A percentile compares a stretch with the other conserved stretches of the same genome.
phyloP scores from a whole-genome alignment of 1,140 invertebrate species.

The Drosophila aff. region DNA sequence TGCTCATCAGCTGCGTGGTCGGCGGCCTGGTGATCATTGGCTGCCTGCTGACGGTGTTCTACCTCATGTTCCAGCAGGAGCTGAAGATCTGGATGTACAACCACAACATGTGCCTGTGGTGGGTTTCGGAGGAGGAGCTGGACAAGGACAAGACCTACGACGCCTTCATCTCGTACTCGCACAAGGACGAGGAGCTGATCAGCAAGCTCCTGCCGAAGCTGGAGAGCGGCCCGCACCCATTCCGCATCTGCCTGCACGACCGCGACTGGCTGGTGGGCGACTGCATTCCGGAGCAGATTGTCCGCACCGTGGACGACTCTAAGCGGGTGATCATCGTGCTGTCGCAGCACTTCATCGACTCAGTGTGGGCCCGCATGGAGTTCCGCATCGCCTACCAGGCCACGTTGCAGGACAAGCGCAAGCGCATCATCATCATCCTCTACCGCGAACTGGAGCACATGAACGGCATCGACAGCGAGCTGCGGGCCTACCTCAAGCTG shows the following conservation, averaged over 20 bases:
- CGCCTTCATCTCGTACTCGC: slow-evolving; percentile 94
- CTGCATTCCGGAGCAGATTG: slow-evolving; percentile 92
- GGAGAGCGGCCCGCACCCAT: slow-evolving; percentile 87
- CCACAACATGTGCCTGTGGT: slow-evolving; percentile 88
- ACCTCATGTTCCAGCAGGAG: slow-evolving; percentile 88
- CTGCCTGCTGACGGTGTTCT: slow-evolving; percentile 86
- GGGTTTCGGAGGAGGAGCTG: slow-evolving; percentile 90
- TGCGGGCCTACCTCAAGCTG: slow-evolving; percentile 91
- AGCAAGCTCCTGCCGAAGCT: slow-evolving; percentile 89
- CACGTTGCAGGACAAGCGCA: slow-evolving; percentile 90
- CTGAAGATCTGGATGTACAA: slow-evolving; percentile 91
- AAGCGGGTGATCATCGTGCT: slow-evolving; percentile 93
- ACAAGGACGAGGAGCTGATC: slow-evolving; percentile 91
- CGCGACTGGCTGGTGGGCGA: slow-evolving; percentile 93
- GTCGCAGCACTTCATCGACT: slow-evolving; percentile 92
- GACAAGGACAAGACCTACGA: slow-evolving; percentile 93
- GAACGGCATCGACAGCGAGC: slow-evolving; percentile 89
- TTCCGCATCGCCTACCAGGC: slow-evolving; percentile 92
- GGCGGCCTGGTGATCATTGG: slow-evolving; percentile 85
- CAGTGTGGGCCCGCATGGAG: slow-evolving; percentile 94
- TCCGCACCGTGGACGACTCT: slow-evolving; percentile 91
- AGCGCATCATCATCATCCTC: slow-evolving; percentile 91
- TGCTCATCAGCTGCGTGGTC: slow-evolving; percentile 83
- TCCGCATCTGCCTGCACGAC: slow-evolving; percentile 91
- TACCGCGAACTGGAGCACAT: slow-evolving; percentile 89